Conservation (phyloP, 2,888 invertebrate genomes). For the Flabesymbios commensalis region DNA sequence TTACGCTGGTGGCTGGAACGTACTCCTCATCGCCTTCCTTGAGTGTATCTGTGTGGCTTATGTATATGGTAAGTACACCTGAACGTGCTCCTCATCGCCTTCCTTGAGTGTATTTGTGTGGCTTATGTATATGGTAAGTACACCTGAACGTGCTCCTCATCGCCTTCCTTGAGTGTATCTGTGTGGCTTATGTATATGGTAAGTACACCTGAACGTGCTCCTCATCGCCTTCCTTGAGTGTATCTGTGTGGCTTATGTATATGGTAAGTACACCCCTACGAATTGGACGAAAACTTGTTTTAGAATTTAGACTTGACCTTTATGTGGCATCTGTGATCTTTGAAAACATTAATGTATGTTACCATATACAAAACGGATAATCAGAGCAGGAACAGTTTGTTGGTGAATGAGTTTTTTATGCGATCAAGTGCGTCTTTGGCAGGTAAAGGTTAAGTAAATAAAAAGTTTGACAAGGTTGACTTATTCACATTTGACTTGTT, state of each 20-base stretch:
- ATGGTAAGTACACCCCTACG: too few species aligned
- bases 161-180: conserved; percentile 72
- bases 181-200: conserved; percentile 71
- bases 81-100: conserved; percentile 71
- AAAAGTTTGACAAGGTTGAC: too few species aligned
- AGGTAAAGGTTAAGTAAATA: too few species aligned
- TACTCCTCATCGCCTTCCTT: conserved; percentile 71
- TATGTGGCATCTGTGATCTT: too few species aligned
- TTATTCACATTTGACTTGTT: too few species aligned
- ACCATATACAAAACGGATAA: too few species aligned
- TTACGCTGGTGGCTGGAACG: conserved; percentile 57
- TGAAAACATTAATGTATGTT: too few species aligned
- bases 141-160: conserved; percentile 69
- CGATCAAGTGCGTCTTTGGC: too few species aligned
- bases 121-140: conserved; percentile 69
- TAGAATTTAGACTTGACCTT: too few species aligned
- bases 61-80: conserved; percentile 64
- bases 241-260: conserved; percentile 72
- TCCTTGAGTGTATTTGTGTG: conserved; percentile 72
- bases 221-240: conserved; percentile 75
- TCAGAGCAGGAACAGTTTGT: too few species aligned
- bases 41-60: conserved; percentile 75
- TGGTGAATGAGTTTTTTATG: too few species aligned
- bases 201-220: conserved; percentile 62
- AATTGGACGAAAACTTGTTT: too few species aligned